Conservation (phyloP, 2,888 invertebrate species). For the Caenorhabditis sp. region DNA sequence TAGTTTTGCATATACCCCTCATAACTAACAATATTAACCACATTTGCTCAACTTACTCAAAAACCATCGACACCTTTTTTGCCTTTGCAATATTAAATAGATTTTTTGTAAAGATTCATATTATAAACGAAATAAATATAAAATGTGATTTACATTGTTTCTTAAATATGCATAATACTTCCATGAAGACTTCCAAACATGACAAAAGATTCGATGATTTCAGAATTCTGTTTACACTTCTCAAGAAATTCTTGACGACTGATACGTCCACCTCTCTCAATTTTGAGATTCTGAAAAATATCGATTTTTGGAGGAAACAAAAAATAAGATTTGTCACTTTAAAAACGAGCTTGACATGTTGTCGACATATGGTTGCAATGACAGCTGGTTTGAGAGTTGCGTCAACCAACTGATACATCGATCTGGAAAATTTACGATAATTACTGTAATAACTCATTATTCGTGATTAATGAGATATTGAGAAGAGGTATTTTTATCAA, state of each 20-base stretch:
- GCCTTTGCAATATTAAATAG: background rate
- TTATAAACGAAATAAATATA: background rate
- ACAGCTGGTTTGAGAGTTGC: slow-evolving; percentile 38
- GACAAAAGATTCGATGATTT: slow-evolving; percentile 24
- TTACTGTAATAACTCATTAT: no score
- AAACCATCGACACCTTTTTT: background rate
- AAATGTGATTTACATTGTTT: background rate
- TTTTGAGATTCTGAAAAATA: slow-evolving; percentile 52
- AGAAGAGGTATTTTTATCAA: no score
- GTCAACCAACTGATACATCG: slow-evolving; percentile 46
- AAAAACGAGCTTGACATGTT: slow-evolving; percentile 40
- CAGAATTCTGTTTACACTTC: slow-evolving; percentile 74
- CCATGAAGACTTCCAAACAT: slow-evolving; percentile 17
- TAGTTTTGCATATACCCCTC: background rate
- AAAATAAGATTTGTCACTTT: slow-evolving; percentile 8
- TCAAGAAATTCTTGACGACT: slow-evolving; percentile 77
- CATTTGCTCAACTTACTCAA: background rate
- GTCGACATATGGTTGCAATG: slow-evolving; percentile 39
- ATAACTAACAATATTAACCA: background rate
- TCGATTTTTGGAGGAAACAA: background rate
- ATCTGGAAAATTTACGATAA: no score
- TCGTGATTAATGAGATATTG: no score
- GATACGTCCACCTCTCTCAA: slow-evolving; percentile 46
- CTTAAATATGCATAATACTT: background rate
- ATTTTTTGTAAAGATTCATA: slow-evolving; percentile 1